phyloP scores from a whole-genome alignment of 2,113 vertebrate genomes.

The Tragelaphus imberbis region DNA sequence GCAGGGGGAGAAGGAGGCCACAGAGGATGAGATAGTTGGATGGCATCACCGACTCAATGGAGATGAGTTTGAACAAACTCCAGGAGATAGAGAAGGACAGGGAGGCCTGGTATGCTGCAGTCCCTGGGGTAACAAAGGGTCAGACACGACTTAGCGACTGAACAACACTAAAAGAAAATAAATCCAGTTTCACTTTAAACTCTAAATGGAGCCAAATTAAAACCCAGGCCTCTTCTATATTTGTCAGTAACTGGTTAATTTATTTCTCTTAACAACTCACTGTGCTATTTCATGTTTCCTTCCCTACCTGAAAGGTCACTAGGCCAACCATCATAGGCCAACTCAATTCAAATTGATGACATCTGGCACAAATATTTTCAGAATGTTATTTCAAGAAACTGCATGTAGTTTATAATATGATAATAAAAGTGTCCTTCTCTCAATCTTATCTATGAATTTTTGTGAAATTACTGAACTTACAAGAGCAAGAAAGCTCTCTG shows the following conservation, averaged over 20 bases:
- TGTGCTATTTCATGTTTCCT: background rate
- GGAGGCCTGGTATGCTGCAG: background rate
- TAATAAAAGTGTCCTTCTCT: background rate
- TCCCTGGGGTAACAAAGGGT: background rate
- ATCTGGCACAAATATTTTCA: background rate
- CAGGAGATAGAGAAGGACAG: background rate
- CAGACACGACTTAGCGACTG: background rate
- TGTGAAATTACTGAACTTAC: background rate
- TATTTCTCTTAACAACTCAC: background rate
- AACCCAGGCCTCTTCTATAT: background rate
- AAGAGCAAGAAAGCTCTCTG: background rate
- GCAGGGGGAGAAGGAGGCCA: background rate
- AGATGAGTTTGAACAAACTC: background rate
- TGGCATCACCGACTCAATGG: background rate
- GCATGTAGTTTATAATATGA: background rate
- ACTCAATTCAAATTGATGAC: background rate
- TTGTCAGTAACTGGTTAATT: background rate
- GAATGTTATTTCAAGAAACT: background rate
- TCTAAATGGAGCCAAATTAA: slow-evolving; percentile 9
- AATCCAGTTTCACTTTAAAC: background rate
- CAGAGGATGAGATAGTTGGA: background rate
- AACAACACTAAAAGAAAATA: background rate
- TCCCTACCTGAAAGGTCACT: background rate
- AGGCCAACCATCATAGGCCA: background rate
- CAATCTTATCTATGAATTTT: background rate